Percentiles rank a stretch among this genome's conserved stretches.
Evolutionary conservation across 1,140 invertebrate species (phyloP).

Genomic region (Ceratosolen fusciceps): DNA sequence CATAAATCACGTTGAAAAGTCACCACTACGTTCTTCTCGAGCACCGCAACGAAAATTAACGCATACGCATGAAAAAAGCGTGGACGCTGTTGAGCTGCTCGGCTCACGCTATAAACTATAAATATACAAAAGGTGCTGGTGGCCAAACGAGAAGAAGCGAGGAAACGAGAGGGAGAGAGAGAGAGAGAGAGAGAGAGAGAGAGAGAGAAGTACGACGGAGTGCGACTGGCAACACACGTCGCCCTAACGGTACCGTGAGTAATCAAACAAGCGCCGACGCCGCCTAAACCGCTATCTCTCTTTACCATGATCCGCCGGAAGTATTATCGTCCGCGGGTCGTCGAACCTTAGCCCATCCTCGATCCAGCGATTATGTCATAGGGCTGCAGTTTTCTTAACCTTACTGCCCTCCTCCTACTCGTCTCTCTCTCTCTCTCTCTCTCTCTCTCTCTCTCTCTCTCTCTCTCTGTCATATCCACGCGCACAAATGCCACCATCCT

Average conservation of each 20-base stretch:
- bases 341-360: not conserved
- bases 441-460: no score
- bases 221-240: conserved; percentile 30
- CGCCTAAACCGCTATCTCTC: not conserved
- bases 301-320: conserved; percentile 43
- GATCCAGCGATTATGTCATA: conserved; percentile 28
- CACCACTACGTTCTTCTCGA: not conserved
- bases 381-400: conserved; percentile 11
- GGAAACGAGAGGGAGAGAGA: not conserved
- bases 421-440: no score
- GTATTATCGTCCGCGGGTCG: conserved; percentile 41
- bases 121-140: not conserved
- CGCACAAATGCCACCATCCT: no score
- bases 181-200: conserved; percentile 5
- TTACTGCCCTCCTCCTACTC: no score
- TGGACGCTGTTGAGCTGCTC: not conserved
- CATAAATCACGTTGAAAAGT: not conserved
- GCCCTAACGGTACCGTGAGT: conserved; percentile 67
- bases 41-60: not conserved
- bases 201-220: not conserved
- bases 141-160: not conserved
- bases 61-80: not conserved
- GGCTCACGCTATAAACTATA: not conserved
- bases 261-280: conserved; percentile 57
- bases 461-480: no score